Evolutionary conservation across 2,888 invertebrate species (phyloP).

Genomic region (Leptopterna dolabrata): DNA sequence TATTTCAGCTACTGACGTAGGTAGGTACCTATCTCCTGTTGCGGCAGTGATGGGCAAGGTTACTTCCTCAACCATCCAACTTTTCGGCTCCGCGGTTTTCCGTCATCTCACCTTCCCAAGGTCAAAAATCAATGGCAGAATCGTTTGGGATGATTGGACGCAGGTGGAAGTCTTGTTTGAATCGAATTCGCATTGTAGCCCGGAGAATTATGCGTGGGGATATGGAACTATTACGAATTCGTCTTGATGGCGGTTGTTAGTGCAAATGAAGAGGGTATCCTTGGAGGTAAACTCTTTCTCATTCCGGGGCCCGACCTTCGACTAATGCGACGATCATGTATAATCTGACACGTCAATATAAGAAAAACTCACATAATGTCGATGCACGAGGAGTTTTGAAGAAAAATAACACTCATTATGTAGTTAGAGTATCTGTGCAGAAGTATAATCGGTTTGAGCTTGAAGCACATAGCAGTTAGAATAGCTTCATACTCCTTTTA

Average conservation of each 20-base stretch:
- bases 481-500: too few relatives aligned
- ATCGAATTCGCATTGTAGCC: not conserved
- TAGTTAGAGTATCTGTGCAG: too few relatives aligned
- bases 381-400: too few relatives aligned
- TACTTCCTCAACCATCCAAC: too few relatives aligned
- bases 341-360: too few relatives aligned
- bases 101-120: not conserved
- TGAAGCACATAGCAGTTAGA: too few relatives aligned
- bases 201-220: not conserved
- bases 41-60: too few relatives aligned
- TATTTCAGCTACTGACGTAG: too few relatives aligned
- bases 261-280: not conserved
- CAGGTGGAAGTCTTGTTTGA: not conserved
- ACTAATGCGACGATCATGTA: not conserved
- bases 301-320: not conserved
- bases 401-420: too few relatives aligned
- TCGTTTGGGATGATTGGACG: not conserved
- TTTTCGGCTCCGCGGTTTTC: not conserved
- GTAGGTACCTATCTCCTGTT: too few relatives aligned
- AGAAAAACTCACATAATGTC: too few relatives aligned
- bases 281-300: not conserved
- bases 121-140: not conserved
- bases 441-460: too few relatives aligned
- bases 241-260: not conserved
- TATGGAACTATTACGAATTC: not conserved